Conservation (phyloP, 2,113 vertebrate genomes). For the rat (Rattus norvegicus) region DNA sequence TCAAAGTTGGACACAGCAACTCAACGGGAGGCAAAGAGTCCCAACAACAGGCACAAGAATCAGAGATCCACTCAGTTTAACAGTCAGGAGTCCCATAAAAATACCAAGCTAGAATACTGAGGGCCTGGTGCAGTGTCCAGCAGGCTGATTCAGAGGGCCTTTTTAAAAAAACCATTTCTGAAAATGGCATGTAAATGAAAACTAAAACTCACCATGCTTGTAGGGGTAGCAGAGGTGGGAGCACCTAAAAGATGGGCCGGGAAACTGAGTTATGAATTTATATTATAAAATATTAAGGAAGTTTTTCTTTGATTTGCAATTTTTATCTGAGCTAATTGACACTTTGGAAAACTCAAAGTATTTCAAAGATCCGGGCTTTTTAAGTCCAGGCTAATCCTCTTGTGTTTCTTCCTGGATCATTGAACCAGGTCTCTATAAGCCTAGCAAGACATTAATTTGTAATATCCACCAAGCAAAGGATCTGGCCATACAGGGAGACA, state of each 20-base stretch:
- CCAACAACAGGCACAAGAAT: neutral
- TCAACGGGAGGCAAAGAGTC: neutral
- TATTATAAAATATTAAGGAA: constrained; percentile 72
- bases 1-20: neutral
- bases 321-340: constrained; percentile 77
- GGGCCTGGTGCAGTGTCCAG: neutral
- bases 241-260: constrained; percentile 61
- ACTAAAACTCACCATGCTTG: neutral
- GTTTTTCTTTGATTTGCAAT: constrained; percentile 80
- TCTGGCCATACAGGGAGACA: neutral
- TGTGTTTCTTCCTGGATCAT: constrained; percentile 51
- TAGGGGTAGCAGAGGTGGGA: neutral
- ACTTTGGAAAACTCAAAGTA: constrained; percentile 71
- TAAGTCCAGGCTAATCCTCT: constrained; percentile 69
- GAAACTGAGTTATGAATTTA: constrained; percentile 70
- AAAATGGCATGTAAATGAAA: constrained; percentile 42
- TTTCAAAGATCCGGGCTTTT: constrained; percentile 75
- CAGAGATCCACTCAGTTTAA: neutral
- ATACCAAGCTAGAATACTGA: neutral
- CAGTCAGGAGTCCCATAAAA: neutral
- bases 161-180: neutral
- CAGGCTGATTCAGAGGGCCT: neutral
- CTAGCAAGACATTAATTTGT: constrained; percentile 67
- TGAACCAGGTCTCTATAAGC: constrained; percentile 62
- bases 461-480: constrained; percentile 55